These are phyloP conservation scores for Thelaira solivaga DNA, from an alignment of 2,888 invertebrate genomes.

Conservation along the genomic window DNA sequence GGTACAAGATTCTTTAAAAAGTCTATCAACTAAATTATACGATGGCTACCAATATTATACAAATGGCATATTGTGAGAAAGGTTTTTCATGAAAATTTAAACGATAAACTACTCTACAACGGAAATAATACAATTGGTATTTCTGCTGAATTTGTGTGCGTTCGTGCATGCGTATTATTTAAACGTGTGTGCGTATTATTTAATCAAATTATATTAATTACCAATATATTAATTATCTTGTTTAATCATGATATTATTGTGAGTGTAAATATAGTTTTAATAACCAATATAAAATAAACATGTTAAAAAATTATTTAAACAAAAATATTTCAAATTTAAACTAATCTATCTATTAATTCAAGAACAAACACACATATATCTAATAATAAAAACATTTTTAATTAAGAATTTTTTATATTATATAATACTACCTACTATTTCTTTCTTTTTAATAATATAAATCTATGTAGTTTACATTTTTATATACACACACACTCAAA, in stretches of 20 bases:
- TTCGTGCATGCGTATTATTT: conserved; percentile 7
- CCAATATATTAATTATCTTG: conserved; percentile 11
- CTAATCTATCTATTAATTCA: conserved; percentile 2
- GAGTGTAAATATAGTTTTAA: conserved; percentile 53
- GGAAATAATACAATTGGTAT: background rate
- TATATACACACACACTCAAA: background rate
- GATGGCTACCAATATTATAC: conserved; percentile 99
- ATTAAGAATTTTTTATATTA: conserved; percentile 47
- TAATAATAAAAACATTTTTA: too few species aligned
- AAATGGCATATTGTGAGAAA: conserved; percentile 88
- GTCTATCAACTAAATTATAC: conserved; percentile 97
- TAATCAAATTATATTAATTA: background rate
- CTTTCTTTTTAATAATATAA: conserved; percentile 20
- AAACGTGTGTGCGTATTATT: conserved; percentile 10
- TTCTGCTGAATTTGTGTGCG: too few species aligned
- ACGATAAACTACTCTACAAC: too few species aligned
- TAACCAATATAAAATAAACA: conserved; percentile 27
- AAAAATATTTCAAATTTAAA: conserved; percentile 30
- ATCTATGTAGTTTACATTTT: conserved; percentile 30
- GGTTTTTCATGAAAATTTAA: conserved; percentile 78
- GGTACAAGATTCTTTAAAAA: conserved; percentile 96
- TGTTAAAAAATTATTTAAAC: conserved; percentile 30
- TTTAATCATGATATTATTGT: conserved; percentile 29
- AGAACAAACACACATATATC: conserved; percentile 12
- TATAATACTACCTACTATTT: too few species aligned